phyloP scores from a whole-genome alignment of 35 echinoderm and acorn worm genomes.

The Patiria miniata region DNA sequence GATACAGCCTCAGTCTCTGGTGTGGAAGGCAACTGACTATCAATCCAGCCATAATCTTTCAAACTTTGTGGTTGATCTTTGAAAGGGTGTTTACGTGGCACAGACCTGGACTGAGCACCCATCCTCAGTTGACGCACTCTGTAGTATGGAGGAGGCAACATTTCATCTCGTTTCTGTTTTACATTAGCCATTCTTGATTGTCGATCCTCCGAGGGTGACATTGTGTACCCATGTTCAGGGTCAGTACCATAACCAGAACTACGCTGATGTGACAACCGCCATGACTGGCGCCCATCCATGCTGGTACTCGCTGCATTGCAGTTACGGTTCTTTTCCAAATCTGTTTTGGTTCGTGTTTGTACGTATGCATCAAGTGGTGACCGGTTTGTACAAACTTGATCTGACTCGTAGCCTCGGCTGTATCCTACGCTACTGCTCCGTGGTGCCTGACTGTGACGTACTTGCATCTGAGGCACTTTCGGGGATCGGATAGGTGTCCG shows the following conservation, averaged over 20 bases:
- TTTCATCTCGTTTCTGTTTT: constrained; percentile 9
- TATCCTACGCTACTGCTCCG: neutral
- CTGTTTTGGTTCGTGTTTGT: neutral
- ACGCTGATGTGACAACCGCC: constrained; percentile 33
- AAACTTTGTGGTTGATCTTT: neutral
- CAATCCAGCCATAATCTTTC: constrained; percentile 16
- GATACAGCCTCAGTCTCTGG: neutral
- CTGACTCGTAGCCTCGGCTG: neutral
- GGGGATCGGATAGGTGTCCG: neutral
- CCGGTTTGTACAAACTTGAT: neutral
- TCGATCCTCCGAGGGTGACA: neutral
- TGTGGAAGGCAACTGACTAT: neutral
- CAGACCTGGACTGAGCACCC: neutral
- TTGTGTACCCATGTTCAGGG: constrained; percentile 19
- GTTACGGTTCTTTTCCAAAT: constrained; percentile 20
- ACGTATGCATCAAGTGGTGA: neutral
- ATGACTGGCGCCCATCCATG: neutral
- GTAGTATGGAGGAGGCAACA: neutral
- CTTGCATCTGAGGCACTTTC: neutral
- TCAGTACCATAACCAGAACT: constrained; percentile 66
- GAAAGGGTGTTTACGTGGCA: neutral
- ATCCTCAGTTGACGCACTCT: neutral
- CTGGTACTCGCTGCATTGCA: neutral
- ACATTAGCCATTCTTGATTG: neutral
- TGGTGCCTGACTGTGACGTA: neutral